Evolutionary conservation across 2,113 vertebrate genomes (phyloP), one percentile per base, ranked within the genome.

Genomic region (Dunckerocampus dactyliophorus): DNA sequence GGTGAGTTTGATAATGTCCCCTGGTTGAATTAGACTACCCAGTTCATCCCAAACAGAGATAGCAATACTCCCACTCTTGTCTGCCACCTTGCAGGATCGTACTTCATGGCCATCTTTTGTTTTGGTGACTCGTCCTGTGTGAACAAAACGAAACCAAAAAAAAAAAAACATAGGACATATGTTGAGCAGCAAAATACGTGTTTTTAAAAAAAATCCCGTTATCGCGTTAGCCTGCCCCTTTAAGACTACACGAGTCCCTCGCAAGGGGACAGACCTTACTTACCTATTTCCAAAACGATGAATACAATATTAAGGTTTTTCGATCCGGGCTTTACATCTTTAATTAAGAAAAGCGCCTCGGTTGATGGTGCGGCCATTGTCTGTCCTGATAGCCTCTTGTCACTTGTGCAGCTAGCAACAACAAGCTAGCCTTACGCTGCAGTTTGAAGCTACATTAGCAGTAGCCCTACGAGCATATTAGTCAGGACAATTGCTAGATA

Each of bases 221-320:
- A 19, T 47, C 9, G 11, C 4, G n/a, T 21, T 42, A 21, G 8
- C 6, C 28, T 48, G 67, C 31, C 72, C 75, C 83, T 88, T 87
- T 85, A 88, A 88, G 77, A 72, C 43, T 59, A 47, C 65, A 66
- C 62, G 49, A 69, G 70, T 68, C 58, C 72, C 55, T 58, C 19
- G 6, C 42, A 61, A 14, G 47, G 45, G 13, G 16, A 42, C 62
- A 48, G 58, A 57, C 51, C 20, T 8, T 42, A 62, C 60, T 62
- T 92, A 99, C 96, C 96, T 82, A 98, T 99, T 90, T 99, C 96
- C 93, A 99, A 91, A 77, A 99, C 96, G 93, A 99, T 99, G 94
- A 99, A 99, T 78, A 99, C 89, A 89, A 99, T 94, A 91, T 98
- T 96, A 88, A 99, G 88, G 76, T 99, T 99, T 94, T 99, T 99